Evolutionary conservation across 2,888 invertebrate species (phyloP).

Genomic region (Rutpela maculata): DNA sequence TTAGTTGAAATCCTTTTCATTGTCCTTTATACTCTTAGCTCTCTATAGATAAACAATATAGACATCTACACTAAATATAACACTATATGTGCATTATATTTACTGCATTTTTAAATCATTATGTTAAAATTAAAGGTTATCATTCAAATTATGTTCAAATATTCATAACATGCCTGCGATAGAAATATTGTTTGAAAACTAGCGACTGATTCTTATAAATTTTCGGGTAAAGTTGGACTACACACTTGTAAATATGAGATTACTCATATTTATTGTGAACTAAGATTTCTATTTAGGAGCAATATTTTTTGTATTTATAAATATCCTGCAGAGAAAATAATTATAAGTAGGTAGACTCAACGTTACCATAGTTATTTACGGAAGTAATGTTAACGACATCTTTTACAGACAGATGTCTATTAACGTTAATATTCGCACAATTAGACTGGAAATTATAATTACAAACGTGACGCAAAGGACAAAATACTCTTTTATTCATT

Average conservation of each 20-base stretch:
- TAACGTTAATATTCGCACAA: background rate
- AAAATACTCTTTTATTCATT: background rate
- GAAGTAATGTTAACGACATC: background rate
- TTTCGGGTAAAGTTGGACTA: too few relatives aligned
- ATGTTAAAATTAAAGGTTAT: too few relatives aligned
- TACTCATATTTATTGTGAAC: too few relatives aligned
- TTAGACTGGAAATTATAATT: background rate
- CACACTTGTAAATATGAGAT: too few relatives aligned
- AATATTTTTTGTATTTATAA: background rate
- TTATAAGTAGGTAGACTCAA: background rate
- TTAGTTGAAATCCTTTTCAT: background rate
- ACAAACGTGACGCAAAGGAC: background rate
- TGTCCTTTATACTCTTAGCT: background rate
- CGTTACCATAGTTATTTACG: background rate
- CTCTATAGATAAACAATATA: too few relatives aligned
- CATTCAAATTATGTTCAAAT: too few relatives aligned
- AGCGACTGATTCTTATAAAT: too few relatives aligned
- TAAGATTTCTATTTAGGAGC: background rate
- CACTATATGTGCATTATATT: too few relatives aligned
- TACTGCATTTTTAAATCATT: too few relatives aligned
- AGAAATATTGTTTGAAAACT: too few relatives aligned
- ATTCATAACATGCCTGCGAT: too few relatives aligned
- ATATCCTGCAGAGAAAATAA: background rate
- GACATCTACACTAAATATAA: too few relatives aligned
- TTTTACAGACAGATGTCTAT: conserved; percentile 1